A percentile compares a stretch with the other conserved stretches of the same genome.
These are phyloP conservation scores for Conomelus anceps DNA, from an alignment of 2,888 invertebrate genomes.

Conservation along the genomic window DNA sequence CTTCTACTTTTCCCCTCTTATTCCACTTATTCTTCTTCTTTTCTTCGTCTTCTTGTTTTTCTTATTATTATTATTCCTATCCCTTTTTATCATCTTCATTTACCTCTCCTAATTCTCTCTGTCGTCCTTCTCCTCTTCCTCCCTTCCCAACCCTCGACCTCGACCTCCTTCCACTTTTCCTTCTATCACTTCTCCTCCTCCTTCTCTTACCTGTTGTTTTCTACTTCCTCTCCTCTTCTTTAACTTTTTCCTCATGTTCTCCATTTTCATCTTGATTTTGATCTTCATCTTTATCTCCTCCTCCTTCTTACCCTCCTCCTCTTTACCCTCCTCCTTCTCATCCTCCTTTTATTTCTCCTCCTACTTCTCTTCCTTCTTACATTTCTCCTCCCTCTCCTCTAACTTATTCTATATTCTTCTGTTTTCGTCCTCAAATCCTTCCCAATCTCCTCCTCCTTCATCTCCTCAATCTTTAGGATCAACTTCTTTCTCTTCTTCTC, in stretches of 20 bases:
- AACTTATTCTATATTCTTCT: neutral
- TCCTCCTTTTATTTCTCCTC: no score
- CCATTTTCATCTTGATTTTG: neutral
- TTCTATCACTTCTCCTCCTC: neutral
- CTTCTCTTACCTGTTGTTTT: neutral
- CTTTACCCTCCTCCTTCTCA: no score
- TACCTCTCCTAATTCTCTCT: neutral
- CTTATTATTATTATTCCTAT: neutral
- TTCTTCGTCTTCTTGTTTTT: neutral
- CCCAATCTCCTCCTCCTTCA: neutral
- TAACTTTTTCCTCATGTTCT: neutral
- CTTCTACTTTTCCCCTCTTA: neutral
- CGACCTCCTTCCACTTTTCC: no score
- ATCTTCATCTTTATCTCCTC: neutral
- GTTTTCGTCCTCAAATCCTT: neutral
- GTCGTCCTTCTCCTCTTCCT: neutral
- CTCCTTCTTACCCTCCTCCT: neutral
- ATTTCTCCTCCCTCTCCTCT: neutral
- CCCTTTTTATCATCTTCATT: neutral
- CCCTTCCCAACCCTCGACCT: neutral
- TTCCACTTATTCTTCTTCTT: neutral
- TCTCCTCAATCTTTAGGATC: no score
- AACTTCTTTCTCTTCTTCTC: neutral
- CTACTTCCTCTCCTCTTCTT: neutral
- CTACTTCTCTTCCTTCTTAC: neutral